A percentile compares a stretch with the other conserved stretches of the same genome.
phyloP scores from a whole-genome alignment of 1,140 invertebrate genomes.

The Apolygus lucorum region DNA sequence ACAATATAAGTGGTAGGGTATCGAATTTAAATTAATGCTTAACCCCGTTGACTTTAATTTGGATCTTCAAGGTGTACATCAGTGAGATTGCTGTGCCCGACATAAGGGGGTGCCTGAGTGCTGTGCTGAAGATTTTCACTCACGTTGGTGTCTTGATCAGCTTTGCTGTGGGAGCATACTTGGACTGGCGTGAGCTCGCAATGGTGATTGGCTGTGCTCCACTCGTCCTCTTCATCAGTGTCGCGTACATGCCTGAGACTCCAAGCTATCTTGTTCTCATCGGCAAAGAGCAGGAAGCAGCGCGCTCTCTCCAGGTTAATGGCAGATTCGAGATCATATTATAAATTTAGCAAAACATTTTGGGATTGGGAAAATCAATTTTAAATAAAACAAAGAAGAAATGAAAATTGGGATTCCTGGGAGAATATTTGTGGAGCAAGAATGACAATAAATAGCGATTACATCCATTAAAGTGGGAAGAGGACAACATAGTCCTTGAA shows the following conservation, averaged over 20 bases:
- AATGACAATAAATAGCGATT: no score
- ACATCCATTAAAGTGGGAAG: no score
- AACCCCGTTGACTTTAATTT: no score
- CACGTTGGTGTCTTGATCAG: slow-evolving; percentile 74
- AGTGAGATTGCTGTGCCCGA: slow-evolving; percentile 81
- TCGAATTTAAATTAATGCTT: no score
- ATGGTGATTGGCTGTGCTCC: slow-evolving; percentile 64
- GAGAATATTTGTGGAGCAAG: no score
- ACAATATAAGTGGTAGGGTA: no score
- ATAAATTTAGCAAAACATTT: no score
- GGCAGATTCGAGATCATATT: no score
- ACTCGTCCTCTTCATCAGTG: slow-evolving; percentile 51
- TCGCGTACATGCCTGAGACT: slow-evolving; percentile 70
- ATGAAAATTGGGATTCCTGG: no score
- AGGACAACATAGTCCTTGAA: no score
- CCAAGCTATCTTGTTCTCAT: slow-evolving; percentile 67
- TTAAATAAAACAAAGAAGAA: no score
- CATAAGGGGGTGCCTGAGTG: slow-evolving; percentile 73
- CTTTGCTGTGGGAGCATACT: slow-evolving; percentile 67
- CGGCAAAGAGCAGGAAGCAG: slow-evolving; percentile 67
- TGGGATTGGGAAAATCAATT: no score
- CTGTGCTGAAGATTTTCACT: slow-evolving; percentile 73
- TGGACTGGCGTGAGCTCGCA: slow-evolving; percentile 73
- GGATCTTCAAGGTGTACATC: slow-evolving; percentile 67
- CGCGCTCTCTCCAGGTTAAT: slow-evolving; percentile 56